Evolutionary conservation across 1,140 invertebrate species (phyloP), one percentile per base, ranked within the genome.

Genomic region (Microplitis mediator): DNA sequence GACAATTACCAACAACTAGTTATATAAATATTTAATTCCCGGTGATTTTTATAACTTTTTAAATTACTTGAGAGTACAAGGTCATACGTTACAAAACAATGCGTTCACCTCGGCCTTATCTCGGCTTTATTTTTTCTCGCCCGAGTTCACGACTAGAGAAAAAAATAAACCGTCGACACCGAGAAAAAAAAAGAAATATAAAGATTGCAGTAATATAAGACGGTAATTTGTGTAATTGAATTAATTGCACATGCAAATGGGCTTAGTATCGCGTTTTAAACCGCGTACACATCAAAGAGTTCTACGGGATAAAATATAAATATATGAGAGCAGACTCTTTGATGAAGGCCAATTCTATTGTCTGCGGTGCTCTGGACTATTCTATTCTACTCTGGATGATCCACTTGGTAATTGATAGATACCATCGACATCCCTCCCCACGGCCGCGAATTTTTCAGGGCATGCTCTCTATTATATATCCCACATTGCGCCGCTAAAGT

Each of bases 351-450:
- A 80, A 81, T 81, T 81, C 80, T 80, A 79, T 81, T 81, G 80
- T 81, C 78, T 68, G 39, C 39, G 3, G 3, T 6, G 39, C 39
- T 9, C 39, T 45, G 11, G 6, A 45, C 39, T 2, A 45, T 45
- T 45, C 39, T 45, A 45, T 45, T 45, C 6, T 9, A 23, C 13
- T 64, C 62, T 64, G 14, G 62, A 35, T 50, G 36, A 80, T 80
- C 80, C 80, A 80, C 80, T 81, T 80, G 62, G 78, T 81, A 81
- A 81, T 81, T 81, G 80, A 81, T 80, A 81, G 80, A 64, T 64
- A 64, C 36, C 39, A 23, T 23, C 23, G 23, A 36, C n/a, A 36
- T 35, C 13, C 35, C 36, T 3, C 5, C 3, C 35, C 35, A n/a
- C 4, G 8, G 8, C 36, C 13, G 5, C 4, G 16, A 6, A 45